These are phyloP conservation scores for Tachina grossa DNA, from an alignment of 2,888 invertebrate species.

Conservation along the genomic window DNA sequence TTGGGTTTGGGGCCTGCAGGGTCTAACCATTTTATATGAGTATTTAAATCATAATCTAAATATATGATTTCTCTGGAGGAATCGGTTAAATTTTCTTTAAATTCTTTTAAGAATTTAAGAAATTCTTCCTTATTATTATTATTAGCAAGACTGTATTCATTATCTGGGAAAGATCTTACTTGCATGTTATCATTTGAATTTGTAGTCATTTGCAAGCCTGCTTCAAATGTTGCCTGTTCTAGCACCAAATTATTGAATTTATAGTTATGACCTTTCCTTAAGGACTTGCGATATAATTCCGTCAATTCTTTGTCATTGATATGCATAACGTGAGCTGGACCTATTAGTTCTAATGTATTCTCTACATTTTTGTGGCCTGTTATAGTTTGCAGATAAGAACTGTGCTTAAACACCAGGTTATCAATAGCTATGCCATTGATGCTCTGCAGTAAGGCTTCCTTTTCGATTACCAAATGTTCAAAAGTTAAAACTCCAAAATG, in stretches of 20 bases:
- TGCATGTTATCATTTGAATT: conserved; percentile 19
- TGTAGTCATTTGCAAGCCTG: conserved; percentile 72
- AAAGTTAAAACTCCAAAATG: conserved; percentile 78
- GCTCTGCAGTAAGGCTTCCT: conserved; percentile 74
- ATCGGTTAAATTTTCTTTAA: conserved; percentile 21
- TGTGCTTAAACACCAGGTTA: conserved; percentile 74
- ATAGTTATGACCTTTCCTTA: conserved; percentile 76
- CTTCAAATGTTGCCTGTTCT: conserved; percentile 75
- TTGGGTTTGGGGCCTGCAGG: conserved; percentile 54
- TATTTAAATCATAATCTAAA: conserved; percentile 75
- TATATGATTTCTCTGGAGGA: conserved; percentile 72
- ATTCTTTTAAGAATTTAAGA: conserved; percentile 39
- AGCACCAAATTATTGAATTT: conserved; percentile 77
- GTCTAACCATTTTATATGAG: conserved; percentile 72
- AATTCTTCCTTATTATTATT: conserved; percentile 6
- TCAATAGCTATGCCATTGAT: conserved; percentile 78
- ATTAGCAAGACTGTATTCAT: neutral
- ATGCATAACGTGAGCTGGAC: conserved; percentile 76
- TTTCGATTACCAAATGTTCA: conserved; percentile 76
- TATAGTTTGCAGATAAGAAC: conserved; percentile 75
- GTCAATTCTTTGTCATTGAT: conserved; percentile 77
- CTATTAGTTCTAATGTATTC: conserved; percentile 75
- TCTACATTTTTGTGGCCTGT: conserved; percentile 75
- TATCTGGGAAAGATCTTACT: conserved; percentile 34
- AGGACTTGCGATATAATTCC: conserved; percentile 76